These are phyloP conservation scores for Papilio demoleus DNA, from an alignment of 2,888 invertebrate genomes.

Conservation along the genomic window DNA sequence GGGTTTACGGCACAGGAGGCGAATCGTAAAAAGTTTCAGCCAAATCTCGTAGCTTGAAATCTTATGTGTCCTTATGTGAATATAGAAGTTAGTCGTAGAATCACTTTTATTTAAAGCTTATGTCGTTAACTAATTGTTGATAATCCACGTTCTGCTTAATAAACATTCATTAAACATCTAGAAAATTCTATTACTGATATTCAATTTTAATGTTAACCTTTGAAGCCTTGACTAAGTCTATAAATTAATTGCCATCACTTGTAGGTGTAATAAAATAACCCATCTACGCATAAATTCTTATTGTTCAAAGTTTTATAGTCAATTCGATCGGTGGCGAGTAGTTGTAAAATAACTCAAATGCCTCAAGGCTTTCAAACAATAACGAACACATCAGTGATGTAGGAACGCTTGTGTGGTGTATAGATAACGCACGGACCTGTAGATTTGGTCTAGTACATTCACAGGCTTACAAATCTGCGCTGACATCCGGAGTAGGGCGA, in stretches of 20 bases:
- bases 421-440: slow-evolving; percentile 72
- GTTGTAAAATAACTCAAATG: slow-evolving; percentile 74
- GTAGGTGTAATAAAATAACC: slow-evolving; percentile 62
- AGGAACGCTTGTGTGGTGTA: slow-evolving; percentile 60
- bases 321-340: slow-evolving; percentile 65
- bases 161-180: slow-evolving; percentile 1
- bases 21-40: too few relatives aligned
- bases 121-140: background rate
- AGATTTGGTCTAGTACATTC: slow-evolving; percentile 77
- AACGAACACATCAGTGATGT: slow-evolving; percentile 49
- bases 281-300: slow-evolving; percentile 68
- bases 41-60: too few relatives aligned
- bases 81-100: too few relatives aligned
- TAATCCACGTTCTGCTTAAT: background rate
- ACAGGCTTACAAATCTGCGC: slow-evolving; percentile 75
- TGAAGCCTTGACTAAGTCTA: slow-evolving; percentile 65
- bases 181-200: background rate
- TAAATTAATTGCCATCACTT: slow-evolving; percentile 68
- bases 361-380: slow-evolving; percentile 63
- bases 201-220: slow-evolving; percentile 48
- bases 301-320: slow-evolving; percentile 75
- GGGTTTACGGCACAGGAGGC: too few relatives aligned
- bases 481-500: slow-evolving; percentile 80
- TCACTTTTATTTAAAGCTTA: too few relatives aligned
- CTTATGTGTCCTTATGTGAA: too few relatives aligned